These are phyloP conservation scores for Sycophila texana DNA, from an alignment of 2,888 invertebrate species.

Conservation along the genomic window DNA sequence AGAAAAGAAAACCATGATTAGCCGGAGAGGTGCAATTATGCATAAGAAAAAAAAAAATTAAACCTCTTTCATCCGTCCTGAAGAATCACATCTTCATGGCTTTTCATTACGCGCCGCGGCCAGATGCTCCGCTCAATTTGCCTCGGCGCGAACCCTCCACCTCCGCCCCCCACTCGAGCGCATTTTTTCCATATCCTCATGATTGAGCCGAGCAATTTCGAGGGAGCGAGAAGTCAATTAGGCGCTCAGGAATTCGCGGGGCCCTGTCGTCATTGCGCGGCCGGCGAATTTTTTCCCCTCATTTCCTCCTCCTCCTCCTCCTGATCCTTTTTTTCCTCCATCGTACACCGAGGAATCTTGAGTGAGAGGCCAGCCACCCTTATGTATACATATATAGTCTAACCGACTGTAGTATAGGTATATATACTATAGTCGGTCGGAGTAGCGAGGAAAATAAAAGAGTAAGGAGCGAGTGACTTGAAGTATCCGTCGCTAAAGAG, in stretches of 20 bases:
- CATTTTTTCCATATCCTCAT: constrained; percentile 48
- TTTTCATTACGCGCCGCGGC: constrained; percentile 43
- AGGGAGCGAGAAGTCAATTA: constrained; percentile 51
- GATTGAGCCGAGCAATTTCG: constrained; percentile 51
- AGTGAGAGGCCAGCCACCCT: background rate
- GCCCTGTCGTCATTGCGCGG: background rate
- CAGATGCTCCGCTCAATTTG: constrained; percentile 55
- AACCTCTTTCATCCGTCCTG: background rate
- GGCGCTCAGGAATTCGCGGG: constrained; percentile 34
- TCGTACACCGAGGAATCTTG: constrained; percentile 21
- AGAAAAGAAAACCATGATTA: too few relatives aligned
- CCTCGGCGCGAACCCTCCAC: constrained; percentile 28
- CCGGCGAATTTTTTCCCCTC: constrained; percentile 19
- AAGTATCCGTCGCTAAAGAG: constrained; percentile 35
- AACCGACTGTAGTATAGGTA: too few relatives aligned
- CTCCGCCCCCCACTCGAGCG: background rate
- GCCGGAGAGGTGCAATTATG: background rate
- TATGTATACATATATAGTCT: background rate
- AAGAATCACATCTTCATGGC: constrained; percentile 43
- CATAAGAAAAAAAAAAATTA: constrained; percentile 1
- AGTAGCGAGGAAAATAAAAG: background rate
- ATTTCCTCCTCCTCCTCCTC: background rate
- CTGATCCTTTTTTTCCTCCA: background rate
- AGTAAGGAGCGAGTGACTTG: background rate
- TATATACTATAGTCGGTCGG: background rate